Conservation (phyloP, 2,888 invertebrate genomes). For the Harmothoe impar region DNA sequence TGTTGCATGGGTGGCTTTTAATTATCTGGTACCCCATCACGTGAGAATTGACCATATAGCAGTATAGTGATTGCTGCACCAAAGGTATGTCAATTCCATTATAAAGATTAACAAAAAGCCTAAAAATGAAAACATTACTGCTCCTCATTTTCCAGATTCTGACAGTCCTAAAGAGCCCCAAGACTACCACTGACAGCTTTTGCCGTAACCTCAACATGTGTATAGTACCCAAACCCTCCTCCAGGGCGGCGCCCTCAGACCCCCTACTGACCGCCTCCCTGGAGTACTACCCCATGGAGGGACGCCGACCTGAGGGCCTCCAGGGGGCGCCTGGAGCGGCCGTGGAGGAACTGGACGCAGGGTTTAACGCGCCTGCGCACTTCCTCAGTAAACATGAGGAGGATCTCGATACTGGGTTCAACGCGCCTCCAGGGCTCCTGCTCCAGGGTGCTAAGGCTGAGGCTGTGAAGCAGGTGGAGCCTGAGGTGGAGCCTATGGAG, state of each 20-base stretch:
- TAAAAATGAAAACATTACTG: too few relatives aligned
- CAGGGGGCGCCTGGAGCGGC: not conserved
- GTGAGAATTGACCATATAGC: too few relatives aligned
- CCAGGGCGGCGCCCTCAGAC: not conserved
- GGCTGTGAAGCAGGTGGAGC: not conserved
- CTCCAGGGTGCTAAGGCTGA: not conserved
- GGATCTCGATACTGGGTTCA: not conserved
- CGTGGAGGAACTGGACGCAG: not conserved
- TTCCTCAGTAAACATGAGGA: constrained; percentile 17
- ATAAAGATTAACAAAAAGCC: too few relatives aligned
- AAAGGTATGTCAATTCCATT: too few relatives aligned
- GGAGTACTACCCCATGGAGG: not conserved
- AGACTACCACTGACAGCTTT: not conserved
- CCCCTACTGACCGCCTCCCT: not conserved
- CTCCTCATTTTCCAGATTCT: constrained; percentile 20
- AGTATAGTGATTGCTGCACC: too few relatives aligned
- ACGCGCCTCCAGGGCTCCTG: not conserved
- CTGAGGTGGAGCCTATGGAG: not conserved
- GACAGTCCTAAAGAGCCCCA: not conserved
- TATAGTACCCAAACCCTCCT: not conserved
- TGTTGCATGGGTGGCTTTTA: too few relatives aligned
- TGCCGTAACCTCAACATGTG: constrained; percentile 55
- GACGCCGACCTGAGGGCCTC: not conserved
- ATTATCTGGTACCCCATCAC: too few relatives aligned
- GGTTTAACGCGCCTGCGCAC: not conserved